Evolutionary conservation across 2,888 invertebrate species (phyloP), one percentile per base, ranked within the genome.

Genomic region (Catocala fraxini): DNA sequence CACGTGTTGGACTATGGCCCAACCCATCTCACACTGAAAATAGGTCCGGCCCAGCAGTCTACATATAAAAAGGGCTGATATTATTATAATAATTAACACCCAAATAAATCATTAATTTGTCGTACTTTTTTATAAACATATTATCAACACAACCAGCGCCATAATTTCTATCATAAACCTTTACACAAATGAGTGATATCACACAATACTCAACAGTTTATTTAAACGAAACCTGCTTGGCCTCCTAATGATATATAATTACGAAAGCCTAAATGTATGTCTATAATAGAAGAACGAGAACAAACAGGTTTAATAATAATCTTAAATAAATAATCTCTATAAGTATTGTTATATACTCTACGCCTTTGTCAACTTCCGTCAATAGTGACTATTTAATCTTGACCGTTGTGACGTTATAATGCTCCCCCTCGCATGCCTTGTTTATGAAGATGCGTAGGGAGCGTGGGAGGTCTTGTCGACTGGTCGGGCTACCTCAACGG

Each of bases 311-410:
- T 45, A 49, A 59, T 43, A 57, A 46, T 41, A 49, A 56, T 39
- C 25, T 25, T 43, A 47, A 68, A 56, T 65, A 68, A 61, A 13
- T n/a, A 25, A 49, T 56, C 51, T 25, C 47, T 45, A 55, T 55
- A 61, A 60, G 45, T 12, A 59, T 55, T 48, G 53, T 62, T 62
- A 58, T 65, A 58, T 48, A 65, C 46, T 46, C 59, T 45, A 62
- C 48, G 42, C 59, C 65, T 65, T 62, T 78, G 77, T 75, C 77
- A 77, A 73, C 75, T 73, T 75, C 75, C 78, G 59, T 68, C 65
- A 70, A 66, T 60, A 5, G 43, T 64, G 46, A 12, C 75, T 15
- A 48, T 57, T 42, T n/a, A 55, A 52, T 11, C 33, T 15, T 47
- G 65, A 53, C 1, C 62, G 12, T 6, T 54, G 41, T 9, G 25